A percentile compares a stretch with the other conserved stretches of the same genome.
Evolutionary conservation across 2,888 invertebrate genomes (phyloP).

Genomic region (Phymatocera aterrima): DNA sequence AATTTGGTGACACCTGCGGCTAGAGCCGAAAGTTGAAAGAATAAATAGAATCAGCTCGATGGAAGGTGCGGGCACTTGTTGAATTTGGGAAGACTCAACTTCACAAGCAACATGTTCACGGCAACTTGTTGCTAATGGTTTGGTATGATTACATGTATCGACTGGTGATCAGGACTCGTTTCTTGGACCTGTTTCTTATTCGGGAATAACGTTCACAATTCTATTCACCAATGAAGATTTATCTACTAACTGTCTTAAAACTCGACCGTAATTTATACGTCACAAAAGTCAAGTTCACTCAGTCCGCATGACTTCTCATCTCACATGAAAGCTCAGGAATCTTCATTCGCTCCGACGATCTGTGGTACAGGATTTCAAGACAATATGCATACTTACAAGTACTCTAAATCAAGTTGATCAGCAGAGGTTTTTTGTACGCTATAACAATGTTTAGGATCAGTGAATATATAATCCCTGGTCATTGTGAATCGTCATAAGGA

Average conservation of each 20-base stretch:
- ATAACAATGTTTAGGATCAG: too few relatives aligned
- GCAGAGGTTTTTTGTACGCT: too few relatives aligned
- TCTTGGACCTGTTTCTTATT: not conserved
- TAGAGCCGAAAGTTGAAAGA: conserved; percentile 21
- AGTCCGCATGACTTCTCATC: not conserved
- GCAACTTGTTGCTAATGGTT: conserved; percentile 43
- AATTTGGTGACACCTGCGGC: conserved; percentile 12
- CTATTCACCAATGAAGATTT: not conserved
- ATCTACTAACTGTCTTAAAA: not conserved
- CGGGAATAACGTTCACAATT: not conserved
- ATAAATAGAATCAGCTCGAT: conserved; percentile 23
- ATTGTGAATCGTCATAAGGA: not conserved
- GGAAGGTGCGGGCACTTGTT: conserved; percentile 39
- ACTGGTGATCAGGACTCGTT: not conserved
- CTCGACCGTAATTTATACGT: not conserved
- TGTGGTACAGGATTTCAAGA: not conserved
- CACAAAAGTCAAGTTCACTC: not conserved
- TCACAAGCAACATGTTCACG: conserved; percentile 31
- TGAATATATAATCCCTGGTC: too few relatives aligned
- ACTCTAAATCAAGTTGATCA: not conserved
- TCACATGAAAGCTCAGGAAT: not conserved
- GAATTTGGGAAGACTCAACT: conserved; percentile 30
- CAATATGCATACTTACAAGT: not conserved
- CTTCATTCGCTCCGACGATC: conserved; percentile 9
- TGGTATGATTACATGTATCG: not conserved